Percentiles rank a stretch among this genome's conserved stretches.
Conservation (phyloP, 2,797 vertebrate genomes). For the Pampus argenteus region DNA sequence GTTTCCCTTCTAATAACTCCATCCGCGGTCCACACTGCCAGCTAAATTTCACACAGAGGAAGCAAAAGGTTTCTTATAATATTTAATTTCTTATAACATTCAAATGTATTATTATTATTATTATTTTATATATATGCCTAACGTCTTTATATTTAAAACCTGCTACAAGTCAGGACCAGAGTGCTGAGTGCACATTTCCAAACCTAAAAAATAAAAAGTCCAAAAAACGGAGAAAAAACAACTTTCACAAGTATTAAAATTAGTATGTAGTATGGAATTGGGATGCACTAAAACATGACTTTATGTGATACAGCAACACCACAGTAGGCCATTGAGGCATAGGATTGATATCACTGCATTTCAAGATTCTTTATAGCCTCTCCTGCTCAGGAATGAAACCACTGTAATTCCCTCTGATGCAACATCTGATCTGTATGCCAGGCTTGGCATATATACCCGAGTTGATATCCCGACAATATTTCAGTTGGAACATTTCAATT, state of each 20-base stretch:
- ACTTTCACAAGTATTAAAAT: neutral
- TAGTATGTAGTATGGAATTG: neutral
- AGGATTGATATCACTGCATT: conserved; percentile 41
- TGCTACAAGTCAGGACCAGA: neutral
- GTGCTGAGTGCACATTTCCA: no score
- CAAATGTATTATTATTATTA: no score
- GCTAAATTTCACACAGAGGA: neutral
- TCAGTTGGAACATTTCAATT: conserved; percentile 82
- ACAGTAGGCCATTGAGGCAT: conserved; percentile 19
- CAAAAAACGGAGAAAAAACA: neutral
- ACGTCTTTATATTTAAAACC: neutral
- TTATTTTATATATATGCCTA: no score
- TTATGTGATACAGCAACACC: conserved; percentile 28
- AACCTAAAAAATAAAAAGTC: neutral
- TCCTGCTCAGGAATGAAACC: conserved; percentile 32
- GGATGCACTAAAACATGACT: neutral
- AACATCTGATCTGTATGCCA: conserved; percentile 75
- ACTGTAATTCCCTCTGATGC: conserved; percentile 64
- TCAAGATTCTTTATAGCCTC: conserved; percentile 54
- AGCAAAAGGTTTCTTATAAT: no score
- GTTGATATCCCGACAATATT: conserved; percentile 78
- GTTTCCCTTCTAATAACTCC: conserved; percentile 10
- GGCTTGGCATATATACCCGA: conserved; percentile 59
- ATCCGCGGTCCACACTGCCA: conserved; percentile 7
- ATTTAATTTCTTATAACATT: neutral